Percentiles rank a stretch among this genome's conserved stretches.
Conservation (phyloP, 2,797 vertebrate species). For the Amazona finschi region DNA sequence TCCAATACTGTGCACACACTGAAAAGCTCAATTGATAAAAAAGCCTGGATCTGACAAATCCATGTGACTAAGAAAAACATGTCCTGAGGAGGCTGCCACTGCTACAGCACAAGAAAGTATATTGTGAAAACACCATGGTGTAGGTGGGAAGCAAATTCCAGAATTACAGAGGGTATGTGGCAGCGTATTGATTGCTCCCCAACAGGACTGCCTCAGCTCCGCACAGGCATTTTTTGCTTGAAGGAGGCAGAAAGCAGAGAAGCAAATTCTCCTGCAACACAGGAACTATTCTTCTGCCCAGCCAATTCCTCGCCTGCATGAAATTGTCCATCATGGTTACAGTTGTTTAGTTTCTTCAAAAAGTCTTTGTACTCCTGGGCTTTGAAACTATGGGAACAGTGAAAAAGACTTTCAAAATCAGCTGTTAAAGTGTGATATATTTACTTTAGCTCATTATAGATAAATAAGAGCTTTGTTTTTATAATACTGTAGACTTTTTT, state of each 20-base stretch:
- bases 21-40: constrained; percentile 32
- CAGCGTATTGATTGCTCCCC: background rate
- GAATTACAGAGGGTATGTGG: background rate
- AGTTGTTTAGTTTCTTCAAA: background rate
- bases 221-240: background rate
- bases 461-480: background rate
- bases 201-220: background rate
- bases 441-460: background rate
- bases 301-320: background rate
- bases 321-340: rapidly evolving
- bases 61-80: constrained; percentile 49
- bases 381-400: background rate
- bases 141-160: constrained; percentile 50
- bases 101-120: constrained; percentile 22
- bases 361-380: background rate
- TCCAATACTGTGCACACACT: background rate
- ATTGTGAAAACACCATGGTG: constrained; percentile 11
- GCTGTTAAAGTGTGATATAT: background rate
- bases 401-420: background rate
- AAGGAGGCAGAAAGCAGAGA: background rate
- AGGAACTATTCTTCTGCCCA: background rate
- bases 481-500: background rate
- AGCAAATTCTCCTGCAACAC: background rate
- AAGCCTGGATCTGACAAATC: constrained; percentile 4
- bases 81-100: constrained; percentile 28